Percentiles rank a stretch among this genome's conserved stretches.
phyloP scores from a whole-genome alignment of 2,797 vertebrate species.

The Macropodus opercularis region DNA sequence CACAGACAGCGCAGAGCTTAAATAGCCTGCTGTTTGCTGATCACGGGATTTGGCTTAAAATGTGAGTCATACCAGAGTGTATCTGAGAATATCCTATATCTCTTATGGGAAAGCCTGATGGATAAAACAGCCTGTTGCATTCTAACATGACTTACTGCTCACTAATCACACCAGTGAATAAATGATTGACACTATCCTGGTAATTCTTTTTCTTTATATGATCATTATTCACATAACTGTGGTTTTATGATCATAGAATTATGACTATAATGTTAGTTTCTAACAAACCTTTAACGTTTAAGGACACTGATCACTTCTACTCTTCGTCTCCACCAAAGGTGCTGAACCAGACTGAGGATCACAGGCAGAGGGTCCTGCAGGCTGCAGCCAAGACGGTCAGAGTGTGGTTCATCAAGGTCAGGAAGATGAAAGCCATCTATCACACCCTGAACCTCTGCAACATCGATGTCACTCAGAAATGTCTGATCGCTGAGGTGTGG shows the following conservation, averaged over 20 bases:
- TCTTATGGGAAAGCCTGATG: slow-evolving; percentile 17
- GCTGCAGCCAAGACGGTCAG: slow-evolving; percentile 94
- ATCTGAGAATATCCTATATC: slow-evolving; percentile 29
- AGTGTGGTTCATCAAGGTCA: slow-evolving; percentile 98
- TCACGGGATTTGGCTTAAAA: slow-evolving; percentile 25
- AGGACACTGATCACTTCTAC: background rate
- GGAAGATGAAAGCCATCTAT: slow-evolving; percentile 99
- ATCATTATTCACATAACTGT: background rate
- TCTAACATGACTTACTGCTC: slow-evolving; percentile 11
- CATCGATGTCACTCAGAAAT: slow-evolving; percentile 99
- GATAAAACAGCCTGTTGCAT: background rate
- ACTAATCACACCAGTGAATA: slow-evolving; percentile 4
- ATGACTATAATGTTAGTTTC: too few relatives aligned
- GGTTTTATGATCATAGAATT: too few relatives aligned
- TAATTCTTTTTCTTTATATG: background rate
- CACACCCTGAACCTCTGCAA: slow-evolving; percentile 99
- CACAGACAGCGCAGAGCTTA: slow-evolving; percentile 26
- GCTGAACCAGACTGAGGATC: slow-evolving; percentile 98
- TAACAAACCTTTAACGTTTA: too few relatives aligned
- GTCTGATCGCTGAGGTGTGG: slow-evolving; percentile 98
- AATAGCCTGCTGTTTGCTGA: slow-evolving; percentile 45
- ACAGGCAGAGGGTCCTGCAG: slow-evolving; percentile 95
- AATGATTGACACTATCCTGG: slow-evolving; percentile 14
- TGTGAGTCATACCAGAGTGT: slow-evolving; percentile 48
- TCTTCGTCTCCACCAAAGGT: slow-evolving; percentile 80